Base-by-base conservation (phyloP, 2,113 vertebrate genomes). In the Myotis davidii region DNA sequence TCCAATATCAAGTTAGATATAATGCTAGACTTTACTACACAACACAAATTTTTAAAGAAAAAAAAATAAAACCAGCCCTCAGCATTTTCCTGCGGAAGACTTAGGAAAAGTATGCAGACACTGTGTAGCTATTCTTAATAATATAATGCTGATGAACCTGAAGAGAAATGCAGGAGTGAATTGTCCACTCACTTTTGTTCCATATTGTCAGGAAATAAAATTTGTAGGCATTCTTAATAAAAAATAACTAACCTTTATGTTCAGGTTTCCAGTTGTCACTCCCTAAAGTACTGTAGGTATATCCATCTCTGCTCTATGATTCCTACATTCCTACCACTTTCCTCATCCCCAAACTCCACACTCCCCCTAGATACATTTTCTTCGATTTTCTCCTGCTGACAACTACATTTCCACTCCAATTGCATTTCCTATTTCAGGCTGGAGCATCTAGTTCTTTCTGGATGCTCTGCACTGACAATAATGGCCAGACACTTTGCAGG, bases 1-100 rank as follows among this genome's bases (percentile, higher is more conserved):
- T 77, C 4, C 9, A 64, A 42, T 45, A 87, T 89, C 72, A 88
- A 95, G 18, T 85, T 69, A 85, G 42, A n/a, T 85, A 83, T 95
- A 76, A 87, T 94, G 85, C 48, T 34, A 70, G 20, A 82, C 42
- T 84, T 84, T 48, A 86, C 59, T 20, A 9, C 34, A 91, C 7
- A 76, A 56, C 20, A 93, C 69, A 76, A 72, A 79, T 48, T 89
- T 85, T 91, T 87, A 86, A 96, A 89, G 23, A 87, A 42, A 83
- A 42, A 83, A 64, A 48, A 16, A n/a, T 29, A 20, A 65, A 32
- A 21, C 39, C 17, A 17, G 1, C 10, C 52, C 16, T 94, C 32
- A 61, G 70, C 48, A 88, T 59, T 88, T 90, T 61, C 11, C 59
- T 11, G 11, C 29, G 48, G 16, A 74, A 79, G 85, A 50, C 54